Percentiles rank a stretch among this genome's conserved stretches.
These are phyloP conservation scores for Sakesphorus luctuosus DNA, from an alignment of 2,113 vertebrate species.

Conservation along the genomic window DNA sequence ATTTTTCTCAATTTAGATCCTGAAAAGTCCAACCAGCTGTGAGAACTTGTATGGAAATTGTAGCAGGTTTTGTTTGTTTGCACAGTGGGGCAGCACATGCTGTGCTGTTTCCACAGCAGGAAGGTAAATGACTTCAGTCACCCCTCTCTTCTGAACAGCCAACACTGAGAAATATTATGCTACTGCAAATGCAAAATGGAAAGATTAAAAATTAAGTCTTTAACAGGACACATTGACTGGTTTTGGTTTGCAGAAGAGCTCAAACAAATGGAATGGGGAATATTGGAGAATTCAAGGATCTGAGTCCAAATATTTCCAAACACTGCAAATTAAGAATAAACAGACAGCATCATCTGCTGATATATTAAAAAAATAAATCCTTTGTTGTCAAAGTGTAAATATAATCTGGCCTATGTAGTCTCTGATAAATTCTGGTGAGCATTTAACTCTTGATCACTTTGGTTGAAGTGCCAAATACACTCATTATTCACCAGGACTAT, in stretches of 20 bases:
- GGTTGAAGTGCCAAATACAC: rapidly evolving
- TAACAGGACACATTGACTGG: background rate
- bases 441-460: background rate
- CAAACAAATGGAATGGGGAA: background rate
- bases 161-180: background rate
- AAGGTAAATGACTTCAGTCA: background rate
- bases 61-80: background rate
- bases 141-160: background rate
- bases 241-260: background rate
- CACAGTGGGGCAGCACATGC: background rate
- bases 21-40: background rate
- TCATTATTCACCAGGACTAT: background rate
- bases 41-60: background rate
- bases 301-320: background rate
- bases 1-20: background rate
- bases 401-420: too few species aligned
- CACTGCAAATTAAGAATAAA: background rate
- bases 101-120: background rate
- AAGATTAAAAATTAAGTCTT: background rate
- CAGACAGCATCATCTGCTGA: background rate
- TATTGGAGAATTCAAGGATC: background rate
- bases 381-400: background rate
- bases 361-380: background rate
- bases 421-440: background rate
- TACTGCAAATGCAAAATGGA: background rate